phyloP scores from a whole-genome alignment of 2,888 invertebrate genomes.

The Lampropteryx suffumata region DNA sequence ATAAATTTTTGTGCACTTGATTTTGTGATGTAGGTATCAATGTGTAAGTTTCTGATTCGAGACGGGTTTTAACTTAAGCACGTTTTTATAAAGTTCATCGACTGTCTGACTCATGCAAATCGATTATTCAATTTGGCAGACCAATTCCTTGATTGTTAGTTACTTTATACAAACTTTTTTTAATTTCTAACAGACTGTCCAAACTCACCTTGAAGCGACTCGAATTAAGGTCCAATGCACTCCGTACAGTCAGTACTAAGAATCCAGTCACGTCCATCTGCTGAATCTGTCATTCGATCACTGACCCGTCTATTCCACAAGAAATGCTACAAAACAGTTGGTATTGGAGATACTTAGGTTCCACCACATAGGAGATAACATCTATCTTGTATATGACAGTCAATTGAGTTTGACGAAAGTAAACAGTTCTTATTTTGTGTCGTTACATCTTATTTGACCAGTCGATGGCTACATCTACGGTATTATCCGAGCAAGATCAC shows the following conservation, averaged over 20 bases:
- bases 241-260: neutral
- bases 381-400: no score
- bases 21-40: neutral
- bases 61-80: constrained; percentile 23
- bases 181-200: no score
- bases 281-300: constrained; percentile 41
- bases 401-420: no score
- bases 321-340: no score
- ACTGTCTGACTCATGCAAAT: constrained; percentile 28
- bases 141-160: constrained; percentile 18
- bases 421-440: no score
- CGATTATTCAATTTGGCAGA: constrained; percentile 27
- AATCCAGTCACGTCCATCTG: constrained; percentile 24
- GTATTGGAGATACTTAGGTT: no score
- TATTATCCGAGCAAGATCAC: no score
- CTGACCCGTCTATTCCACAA: no score
- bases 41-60: constrained; percentile 17
- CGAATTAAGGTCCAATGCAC: constrained; percentile 1
- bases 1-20: neutral
- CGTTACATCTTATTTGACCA: no score
- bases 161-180: neutral
- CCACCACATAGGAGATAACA: no score
- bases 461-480: no score
- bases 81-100: constrained; percentile 30
- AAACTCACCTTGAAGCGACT: neutral